Percentiles rank a stretch among this genome's conserved stretches.
phyloP scores from a whole-genome alignment of 2,888 invertebrate genomes.

The Meganola albula region DNA sequence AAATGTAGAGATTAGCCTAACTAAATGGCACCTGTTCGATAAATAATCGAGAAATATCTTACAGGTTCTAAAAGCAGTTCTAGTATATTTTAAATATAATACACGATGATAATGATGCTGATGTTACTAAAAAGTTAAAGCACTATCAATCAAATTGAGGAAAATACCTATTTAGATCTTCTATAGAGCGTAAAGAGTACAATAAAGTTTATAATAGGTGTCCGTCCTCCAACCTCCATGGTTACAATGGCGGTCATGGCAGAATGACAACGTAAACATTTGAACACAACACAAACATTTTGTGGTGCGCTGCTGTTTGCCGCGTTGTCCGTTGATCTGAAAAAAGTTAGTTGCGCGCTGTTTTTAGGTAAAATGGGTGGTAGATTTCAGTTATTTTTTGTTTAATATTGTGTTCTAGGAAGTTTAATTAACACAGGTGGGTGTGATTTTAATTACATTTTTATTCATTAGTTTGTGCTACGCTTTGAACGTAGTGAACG shows the following conservation, averaged over 20 bases:
- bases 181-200: slow-evolving; percentile 15
- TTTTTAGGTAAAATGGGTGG: slow-evolving; percentile 27
- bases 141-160: background rate
- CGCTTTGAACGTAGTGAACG: no score
- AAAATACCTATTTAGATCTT: slow-evolving; percentile 1
- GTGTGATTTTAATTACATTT: no score
- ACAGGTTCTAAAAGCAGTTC: no score
- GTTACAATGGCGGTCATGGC: slow-evolving; percentile 26
- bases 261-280: slow-evolving; percentile 28
- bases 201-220: slow-evolving; percentile 21
- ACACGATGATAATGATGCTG: no score
- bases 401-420: slow-evolving; percentile 5
- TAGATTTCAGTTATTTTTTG: slow-evolving; percentile 11
- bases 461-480: no score
- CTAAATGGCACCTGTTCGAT: no score
- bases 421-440: no score
- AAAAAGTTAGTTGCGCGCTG: slow-evolving; percentile 40
- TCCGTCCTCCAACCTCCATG: slow-evolving; percentile 27
- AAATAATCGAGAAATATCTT: no score
- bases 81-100: no score
- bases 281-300: slow-evolving; percentile 41
- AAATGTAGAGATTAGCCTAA: no score
- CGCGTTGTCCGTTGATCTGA: slow-evolving; percentile 33
- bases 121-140: background rate
- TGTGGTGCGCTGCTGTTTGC: slow-evolving; percentile 43